Base-by-base conservation (phyloP, 2,797 vertebrate genomes). In the Sebastes minor region DNA sequence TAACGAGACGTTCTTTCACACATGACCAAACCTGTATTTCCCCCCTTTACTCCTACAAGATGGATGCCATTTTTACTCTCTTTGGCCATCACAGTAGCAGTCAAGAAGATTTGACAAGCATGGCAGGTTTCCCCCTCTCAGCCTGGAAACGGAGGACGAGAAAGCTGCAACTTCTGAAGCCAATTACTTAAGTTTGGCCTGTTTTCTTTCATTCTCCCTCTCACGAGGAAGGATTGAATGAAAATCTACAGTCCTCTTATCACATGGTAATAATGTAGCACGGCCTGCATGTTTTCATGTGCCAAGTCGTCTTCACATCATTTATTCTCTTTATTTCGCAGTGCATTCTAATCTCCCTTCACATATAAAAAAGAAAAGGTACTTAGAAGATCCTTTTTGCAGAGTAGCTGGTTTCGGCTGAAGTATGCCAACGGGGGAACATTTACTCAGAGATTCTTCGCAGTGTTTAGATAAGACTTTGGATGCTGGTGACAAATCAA, bases 401-500 rank as follows among this genome's bases (percentile, higher is more conserved):
- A 88, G 91, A 93, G 92, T 86, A 83, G 84, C 86, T 90, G 74
- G 74, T 92, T 95, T 92, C 86, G 74, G 65, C 86, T 89, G 70
- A 81, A 90, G 85, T 87, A 86, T 91, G 92, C 91, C 93, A 93
- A 92, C 76, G 53, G 88, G 88, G 88, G 92, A 89, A 92, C 91
- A 89, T 95, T 95, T 94, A 93, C 94, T 94, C 88, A 76, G 83
- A 91, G 90, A 92, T 88, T 93, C 87, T 92, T 92, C 72, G 87
- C 93, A 88, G 90, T 92, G 89, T 94, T 93, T 92, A 90, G 88
- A 90, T 93, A 89, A 93, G 90, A 92, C 92, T 86, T 90, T 89
- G 91, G 92, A 93, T 92, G 92, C 91, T 81, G 81, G 89, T 95
- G 94, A 95, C 94, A 94, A 95, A 96, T 94, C 86, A 88, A 91